These are phyloP conservation scores for Andrena dorsata DNA, from an alignment of 2,888 invertebrate species.

Conservation along the genomic window DNA sequence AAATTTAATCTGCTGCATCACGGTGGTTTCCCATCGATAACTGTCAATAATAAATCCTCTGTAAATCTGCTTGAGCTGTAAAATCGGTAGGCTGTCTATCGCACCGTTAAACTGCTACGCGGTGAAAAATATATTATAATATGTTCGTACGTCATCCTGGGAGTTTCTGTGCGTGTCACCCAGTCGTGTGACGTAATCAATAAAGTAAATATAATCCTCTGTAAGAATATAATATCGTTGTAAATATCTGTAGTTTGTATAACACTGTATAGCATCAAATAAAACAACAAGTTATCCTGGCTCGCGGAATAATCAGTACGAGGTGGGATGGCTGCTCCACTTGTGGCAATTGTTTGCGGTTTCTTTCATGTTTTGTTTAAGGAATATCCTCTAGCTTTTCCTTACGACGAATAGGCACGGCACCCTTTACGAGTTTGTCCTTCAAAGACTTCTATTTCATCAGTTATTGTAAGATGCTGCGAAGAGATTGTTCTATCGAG, in stretches of 20 bases:
- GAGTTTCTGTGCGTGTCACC: constrained; percentile 59
- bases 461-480: constrained; percentile 37
- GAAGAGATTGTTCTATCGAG: constrained; percentile 33
- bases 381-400: constrained; percentile 48
- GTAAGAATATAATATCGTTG: constrained; percentile 85
- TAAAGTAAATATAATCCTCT: constrained; percentile 85
- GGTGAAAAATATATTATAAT: constrained; percentile 81
- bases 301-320: constrained; percentile 83
- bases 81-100: constrained; percentile 82
- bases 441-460: constrained; percentile 44
- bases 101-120: constrained; percentile 78
- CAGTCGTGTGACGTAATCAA: constrained; percentile 81
- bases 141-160: constrained; percentile 59
- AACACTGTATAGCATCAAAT: constrained; percentile 85
- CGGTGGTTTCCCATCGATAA: constrained; percentile 84
- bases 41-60: constrained; percentile 83
- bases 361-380: constrained; percentile 60
- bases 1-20: constrained; percentile 83
- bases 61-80: constrained; percentile 83
- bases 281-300: constrained; percentile 83
- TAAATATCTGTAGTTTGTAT: constrained; percentile 85
- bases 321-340: constrained; percentile 85
- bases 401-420: constrained; percentile 78
- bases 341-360: constrained; percentile 77
- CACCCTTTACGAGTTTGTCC: constrained; percentile 68